phyloP scores from a whole-genome alignment of 2,797 vertebrate genomes.

The Leptodactylus fallax region DNA sequence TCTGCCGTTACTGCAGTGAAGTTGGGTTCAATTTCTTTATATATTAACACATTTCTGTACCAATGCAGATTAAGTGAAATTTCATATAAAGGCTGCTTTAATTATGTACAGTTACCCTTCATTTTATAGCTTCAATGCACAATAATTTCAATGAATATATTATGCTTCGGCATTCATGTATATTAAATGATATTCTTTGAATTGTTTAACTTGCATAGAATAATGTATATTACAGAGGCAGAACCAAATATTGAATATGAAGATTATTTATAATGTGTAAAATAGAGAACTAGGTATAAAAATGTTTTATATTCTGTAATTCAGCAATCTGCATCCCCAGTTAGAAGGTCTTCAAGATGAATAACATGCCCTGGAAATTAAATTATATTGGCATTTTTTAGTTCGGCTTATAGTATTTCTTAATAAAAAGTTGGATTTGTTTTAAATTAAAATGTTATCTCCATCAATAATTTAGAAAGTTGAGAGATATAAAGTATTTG shows the following conservation, averaged over 20 bases:
- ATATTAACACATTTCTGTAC: not conserved
- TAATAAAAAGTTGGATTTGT: slow-evolving; percentile 11
- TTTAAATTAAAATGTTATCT: not conserved
- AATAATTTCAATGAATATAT: not conserved
- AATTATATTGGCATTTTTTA: not conserved
- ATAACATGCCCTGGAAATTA: not conserved
- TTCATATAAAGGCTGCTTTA: not conserved
- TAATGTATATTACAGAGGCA: not conserved
- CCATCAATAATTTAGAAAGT: not conserved
- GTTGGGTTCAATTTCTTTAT: not conserved
- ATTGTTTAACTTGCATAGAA: not conserved
- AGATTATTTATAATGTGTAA: not conserved
- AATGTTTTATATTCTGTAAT: slow-evolving; percentile 3
- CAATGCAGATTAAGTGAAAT: not conserved
- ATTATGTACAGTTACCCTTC: not conserved
- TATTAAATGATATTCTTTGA: slow-evolving; percentile 14
- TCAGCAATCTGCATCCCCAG: not conserved
- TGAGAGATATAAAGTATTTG: not conserved
- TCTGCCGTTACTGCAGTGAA: not conserved
- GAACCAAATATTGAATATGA: not conserved
- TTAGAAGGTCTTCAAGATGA: not conserved
- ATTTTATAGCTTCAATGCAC: not conserved
- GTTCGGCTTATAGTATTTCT: not conserved
- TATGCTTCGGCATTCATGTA: not conserved
- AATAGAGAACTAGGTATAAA: not conserved